A percentile compares a stretch with the other conserved stretches of the same genome.
Evolutionary conservation across 2,797 vertebrate species (phyloP).

Genomic region (Tragopan temminckii): DNA sequence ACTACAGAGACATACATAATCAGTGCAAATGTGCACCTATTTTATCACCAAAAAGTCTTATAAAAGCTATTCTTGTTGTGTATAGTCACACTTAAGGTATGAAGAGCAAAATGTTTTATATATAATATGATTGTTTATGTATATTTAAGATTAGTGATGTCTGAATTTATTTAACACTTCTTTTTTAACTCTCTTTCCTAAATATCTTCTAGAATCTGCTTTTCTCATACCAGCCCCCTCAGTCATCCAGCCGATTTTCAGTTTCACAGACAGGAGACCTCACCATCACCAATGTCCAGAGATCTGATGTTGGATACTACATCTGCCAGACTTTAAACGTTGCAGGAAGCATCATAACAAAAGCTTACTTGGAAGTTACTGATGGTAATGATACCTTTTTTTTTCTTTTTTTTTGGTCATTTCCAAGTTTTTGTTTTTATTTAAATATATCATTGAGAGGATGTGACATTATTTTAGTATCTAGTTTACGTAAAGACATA

Average conservation of each 20-base stretch:
- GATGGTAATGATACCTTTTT: conserved; percentile 87
- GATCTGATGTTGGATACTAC: conserved; percentile 94
- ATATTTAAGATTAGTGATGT: not conserved
- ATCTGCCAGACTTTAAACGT: conserved; percentile 99
- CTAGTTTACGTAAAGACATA: not conserved
- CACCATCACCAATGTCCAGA: conserved; percentile 93
- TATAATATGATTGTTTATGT: not conserved
- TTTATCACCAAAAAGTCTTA: not conserved
- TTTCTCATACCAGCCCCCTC: conserved; percentile 96
- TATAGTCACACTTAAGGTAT: not conserved
- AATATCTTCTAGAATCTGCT: conserved; percentile 89
- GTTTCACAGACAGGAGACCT: conserved; percentile 97
- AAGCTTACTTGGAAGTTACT: conserved; percentile 96
- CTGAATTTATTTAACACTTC: conserved; percentile 10
- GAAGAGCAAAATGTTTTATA: not conserved
- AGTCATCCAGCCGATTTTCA: conserved; percentile 94
- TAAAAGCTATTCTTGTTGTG: not conserved
- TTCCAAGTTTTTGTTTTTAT: not conserved
- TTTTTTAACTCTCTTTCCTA: not conserved
- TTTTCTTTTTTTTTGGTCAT: conserved; percentile 25
- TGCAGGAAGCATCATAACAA: conserved; percentile 98
- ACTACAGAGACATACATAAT: not conserved
- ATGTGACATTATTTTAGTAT: not conserved
- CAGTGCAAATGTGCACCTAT: not conserved
- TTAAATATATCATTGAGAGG: not conserved